Conservation (phyloP, 1,140 invertebrate species). For the Tyrophagus putrescentiae region DNA sequence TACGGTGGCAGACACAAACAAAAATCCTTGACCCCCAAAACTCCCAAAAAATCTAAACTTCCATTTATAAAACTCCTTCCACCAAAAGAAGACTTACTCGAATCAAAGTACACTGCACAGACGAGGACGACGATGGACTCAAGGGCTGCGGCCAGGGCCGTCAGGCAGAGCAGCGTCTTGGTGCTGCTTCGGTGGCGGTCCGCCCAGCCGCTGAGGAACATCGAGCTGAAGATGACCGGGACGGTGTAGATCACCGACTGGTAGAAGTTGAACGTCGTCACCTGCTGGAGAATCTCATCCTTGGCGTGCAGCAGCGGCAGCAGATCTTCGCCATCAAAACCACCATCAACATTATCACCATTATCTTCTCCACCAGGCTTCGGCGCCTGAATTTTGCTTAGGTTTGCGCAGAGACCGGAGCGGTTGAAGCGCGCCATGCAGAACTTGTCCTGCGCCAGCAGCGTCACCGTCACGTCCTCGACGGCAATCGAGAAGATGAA, state of each 20-base stretch:
- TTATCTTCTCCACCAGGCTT: too few relatives aligned
- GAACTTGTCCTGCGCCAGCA: conserved; percentile 9
- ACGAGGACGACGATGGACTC: neutral
- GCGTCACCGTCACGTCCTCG: neutral
- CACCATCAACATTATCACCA: neutral
- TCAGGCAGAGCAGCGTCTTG: neutral
- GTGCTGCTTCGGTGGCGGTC: conserved; percentile 3
- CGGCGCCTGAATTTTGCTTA: neutral
- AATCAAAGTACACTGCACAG: conserved; percentile 16
- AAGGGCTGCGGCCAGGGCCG: neutral
- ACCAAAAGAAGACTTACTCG: neutral
- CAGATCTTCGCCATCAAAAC: neutral
- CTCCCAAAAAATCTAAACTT: too few relatives aligned
- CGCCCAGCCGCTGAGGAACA: conserved; percentile 12
- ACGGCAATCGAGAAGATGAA: neutral
- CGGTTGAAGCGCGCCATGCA: neutral
- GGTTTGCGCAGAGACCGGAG: neutral
- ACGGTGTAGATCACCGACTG: conserved; percentile 2
- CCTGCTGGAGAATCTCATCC: conserved; percentile 7
- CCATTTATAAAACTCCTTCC: neutral
- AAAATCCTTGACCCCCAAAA: too few relatives aligned
- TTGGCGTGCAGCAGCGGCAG: neutral
- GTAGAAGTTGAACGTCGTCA: conserved; percentile 8
- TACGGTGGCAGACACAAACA: too few relatives aligned
- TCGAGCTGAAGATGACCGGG: conserved; percentile 4